phyloP scores from a whole-genome alignment of 2,113 vertebrate genomes.

The Daboia siamensis region DNA sequence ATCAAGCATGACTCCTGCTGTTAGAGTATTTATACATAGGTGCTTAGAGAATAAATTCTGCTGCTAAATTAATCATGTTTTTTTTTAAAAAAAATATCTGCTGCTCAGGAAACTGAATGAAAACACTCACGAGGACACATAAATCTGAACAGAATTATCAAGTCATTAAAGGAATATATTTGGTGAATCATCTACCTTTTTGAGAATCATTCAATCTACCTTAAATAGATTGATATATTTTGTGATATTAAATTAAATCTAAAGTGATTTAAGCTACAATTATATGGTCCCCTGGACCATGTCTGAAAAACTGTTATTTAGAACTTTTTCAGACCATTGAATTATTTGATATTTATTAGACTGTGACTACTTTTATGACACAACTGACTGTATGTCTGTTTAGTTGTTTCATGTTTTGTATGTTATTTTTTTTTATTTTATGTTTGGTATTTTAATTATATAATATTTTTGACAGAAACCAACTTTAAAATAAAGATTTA shows the following conservation, averaged over 20 bases:
- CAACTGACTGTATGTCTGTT: background rate
- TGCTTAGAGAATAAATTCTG: conserved; percentile 29
- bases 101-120: background rate
- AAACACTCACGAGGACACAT: background rate
- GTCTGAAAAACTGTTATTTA: background rate
- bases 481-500: background rate
- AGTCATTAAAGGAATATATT: background rate
- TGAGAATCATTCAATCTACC: background rate
- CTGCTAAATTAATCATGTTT: conserved; percentile 6
- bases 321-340: background rate
- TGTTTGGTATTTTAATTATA: background rate
- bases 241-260: background rate
- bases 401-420: background rate
- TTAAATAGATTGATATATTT: background rate
- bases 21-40: background rate
- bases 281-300: background rate
- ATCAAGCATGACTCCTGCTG: conserved; percentile 23
- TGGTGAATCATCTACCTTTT: background rate
- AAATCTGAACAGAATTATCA: background rate
- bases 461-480: background rate
- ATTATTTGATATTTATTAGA: background rate
- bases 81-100: background rate
- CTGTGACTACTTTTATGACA: background rate
- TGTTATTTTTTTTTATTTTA: background rate
- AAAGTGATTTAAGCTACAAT: background rate